A percentile compares a stretch with the other conserved stretches of the same genome.
phyloP scores from a whole-genome alignment of 2,113 vertebrate genomes.

The Emydocephalus ijimae region DNA sequence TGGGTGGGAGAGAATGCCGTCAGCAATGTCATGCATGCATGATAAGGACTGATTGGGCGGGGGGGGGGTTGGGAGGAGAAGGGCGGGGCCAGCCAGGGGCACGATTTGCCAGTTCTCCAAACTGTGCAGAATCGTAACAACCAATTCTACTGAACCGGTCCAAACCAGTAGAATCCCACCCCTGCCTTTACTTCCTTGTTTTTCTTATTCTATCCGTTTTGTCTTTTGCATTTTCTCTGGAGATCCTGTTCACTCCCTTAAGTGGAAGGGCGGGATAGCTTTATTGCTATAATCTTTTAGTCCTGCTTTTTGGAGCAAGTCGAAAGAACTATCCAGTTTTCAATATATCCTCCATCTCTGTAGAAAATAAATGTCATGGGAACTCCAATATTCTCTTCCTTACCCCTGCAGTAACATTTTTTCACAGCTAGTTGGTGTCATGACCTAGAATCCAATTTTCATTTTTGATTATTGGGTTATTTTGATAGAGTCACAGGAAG shows the following conservation, averaged over 20 bases:
- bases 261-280: background rate
- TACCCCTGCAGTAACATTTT: background rate
- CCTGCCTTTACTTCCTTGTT: background rate
- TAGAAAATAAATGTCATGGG: background rate
- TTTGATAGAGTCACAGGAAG: background rate
- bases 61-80: no score
- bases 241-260: background rate
- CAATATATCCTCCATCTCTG: background rate
- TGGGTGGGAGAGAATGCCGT: no score
- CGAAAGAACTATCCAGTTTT: background rate
- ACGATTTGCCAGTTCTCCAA: no score
- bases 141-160: no score
- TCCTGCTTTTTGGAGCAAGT: background rate
- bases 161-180: no score
- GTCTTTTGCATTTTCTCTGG: background rate
- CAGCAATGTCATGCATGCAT: no score
- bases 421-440: background rate
- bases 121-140: no score
- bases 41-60: no score
- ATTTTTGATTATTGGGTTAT: background rate
- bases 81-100: no score
- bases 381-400: background rate
- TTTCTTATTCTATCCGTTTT: background rate
- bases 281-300: background rate
- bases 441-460: background rate